phyloP scores from a whole-genome alignment of 23 tunicate genomes.

The Styela clava region DNA sequence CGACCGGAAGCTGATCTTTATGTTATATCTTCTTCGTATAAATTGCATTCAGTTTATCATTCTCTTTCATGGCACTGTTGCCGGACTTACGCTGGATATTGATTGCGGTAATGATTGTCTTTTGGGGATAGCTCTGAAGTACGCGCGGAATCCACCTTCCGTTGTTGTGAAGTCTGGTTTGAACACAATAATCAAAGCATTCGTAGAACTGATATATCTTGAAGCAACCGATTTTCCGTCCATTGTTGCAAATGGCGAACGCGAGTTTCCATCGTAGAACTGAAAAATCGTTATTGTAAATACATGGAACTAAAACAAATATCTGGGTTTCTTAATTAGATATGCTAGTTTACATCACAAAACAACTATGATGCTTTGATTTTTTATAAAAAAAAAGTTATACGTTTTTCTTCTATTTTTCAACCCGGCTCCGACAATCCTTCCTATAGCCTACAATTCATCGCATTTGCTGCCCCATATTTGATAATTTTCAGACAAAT shows the following conservation, averaged over 20 bases:
- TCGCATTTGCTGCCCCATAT: too few species aligned
- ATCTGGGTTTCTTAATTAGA: background rate
- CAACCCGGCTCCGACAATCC: too few species aligned
- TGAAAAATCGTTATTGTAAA: background rate
- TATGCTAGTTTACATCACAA: too few species aligned
- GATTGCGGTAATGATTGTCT: background rate
- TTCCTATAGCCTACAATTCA: too few species aligned
- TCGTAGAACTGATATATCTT: background rate
- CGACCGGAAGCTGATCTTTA: too few species aligned
- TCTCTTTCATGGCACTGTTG: background rate
- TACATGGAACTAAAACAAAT: background rate
- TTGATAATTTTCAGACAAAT: too few species aligned
- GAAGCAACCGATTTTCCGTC: background rate
- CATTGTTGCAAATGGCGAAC: background rate
- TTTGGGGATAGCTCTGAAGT: conserved; percentile 12
- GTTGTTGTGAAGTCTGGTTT: conserved; percentile 25
- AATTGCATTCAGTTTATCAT: too few species aligned
- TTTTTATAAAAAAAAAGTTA: too few species aligned
- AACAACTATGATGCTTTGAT: too few species aligned
- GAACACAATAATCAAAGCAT: background rate
- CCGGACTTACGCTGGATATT: background rate
- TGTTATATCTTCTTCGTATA: too few species aligned
- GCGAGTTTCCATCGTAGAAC: conserved; percentile 20
- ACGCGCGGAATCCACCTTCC: conserved; percentile 30
- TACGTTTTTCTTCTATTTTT: too few species aligned